Evolutionary conservation across 2,888 invertebrate genomes (phyloP), one percentile per base, ranked within the genome.

Genomic region (Sialis lutaria): DNA sequence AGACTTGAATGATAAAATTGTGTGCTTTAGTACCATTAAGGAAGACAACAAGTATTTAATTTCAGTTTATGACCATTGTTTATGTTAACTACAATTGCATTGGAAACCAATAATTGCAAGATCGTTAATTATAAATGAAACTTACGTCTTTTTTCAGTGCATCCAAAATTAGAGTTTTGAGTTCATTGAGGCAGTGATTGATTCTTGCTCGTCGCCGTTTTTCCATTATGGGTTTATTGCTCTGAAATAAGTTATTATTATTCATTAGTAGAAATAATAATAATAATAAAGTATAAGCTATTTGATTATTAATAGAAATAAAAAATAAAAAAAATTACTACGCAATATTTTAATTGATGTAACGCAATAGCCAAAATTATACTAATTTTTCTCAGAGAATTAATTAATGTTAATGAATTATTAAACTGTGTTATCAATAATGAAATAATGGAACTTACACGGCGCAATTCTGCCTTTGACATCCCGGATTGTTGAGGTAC

Each of bases 171-270:
- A 91, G 70, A 42, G 84, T 82, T 65, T 91, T 90, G 42, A 91
- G 68, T 62, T 91, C 90, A 58, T 87, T 84, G 50, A 91, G 72
- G 58, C 88, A 88, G 60, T 89, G 79, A 67, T 91, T 91, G 60
- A 91, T 91, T 58, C 91, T 75, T 47, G 90, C 91, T 54, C 91
- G 74, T 54, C 91, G 70, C 56, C 86, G 74, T 65, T 91, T 91
- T 67, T 91, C 91, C 88, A 91, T 91, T 56, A 91, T 86, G 33
- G 91, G 91, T 63, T 90, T 90, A 60, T 89, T 88, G 47, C 84
- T 88, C 90, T 90, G 76, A 53, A 77, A 73, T 2, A 22, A 22
- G 4, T 22, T 22, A 22, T 22, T 56, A 54, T 44, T 10, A 47
- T 22, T 22, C 48, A 33, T 39, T 39, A 48, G 50, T 50, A 50